These are phyloP conservation scores for Leptogaster cylindrica DNA, from an alignment of 2,888 invertebrate species.

Conservation along the genomic window DNA sequence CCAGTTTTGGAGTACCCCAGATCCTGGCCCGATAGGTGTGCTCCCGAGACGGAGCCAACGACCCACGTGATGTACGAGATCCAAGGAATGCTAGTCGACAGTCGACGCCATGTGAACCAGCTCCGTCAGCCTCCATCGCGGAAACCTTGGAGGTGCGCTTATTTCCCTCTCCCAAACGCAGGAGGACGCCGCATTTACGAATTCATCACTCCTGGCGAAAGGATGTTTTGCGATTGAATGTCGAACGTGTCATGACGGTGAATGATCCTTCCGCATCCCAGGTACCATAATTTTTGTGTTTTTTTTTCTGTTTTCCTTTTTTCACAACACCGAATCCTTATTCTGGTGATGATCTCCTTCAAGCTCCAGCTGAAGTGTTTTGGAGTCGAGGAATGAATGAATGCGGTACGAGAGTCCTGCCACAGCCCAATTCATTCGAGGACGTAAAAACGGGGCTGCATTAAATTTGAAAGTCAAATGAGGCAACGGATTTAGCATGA, in stretches of 20 bases:
- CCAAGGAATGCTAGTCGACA: constrained; percentile 18
- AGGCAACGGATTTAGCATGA: constrained; percentile 42
- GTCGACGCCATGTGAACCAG: too few relatives aligned
- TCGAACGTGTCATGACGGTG: neutral
- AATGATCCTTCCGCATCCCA: neutral
- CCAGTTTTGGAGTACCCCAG: neutral
- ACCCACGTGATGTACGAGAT: constrained; percentile 19
- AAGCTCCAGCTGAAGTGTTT: neutral
- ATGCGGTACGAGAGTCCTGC: constrained; percentile 2
- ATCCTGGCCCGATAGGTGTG: neutral
- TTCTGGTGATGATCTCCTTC: neutral
- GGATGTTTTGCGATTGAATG: neutral
- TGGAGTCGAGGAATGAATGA: constrained; percentile 25
- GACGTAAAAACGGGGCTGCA: constrained; percentile 36
- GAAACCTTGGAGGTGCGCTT: constrained; percentile 13
- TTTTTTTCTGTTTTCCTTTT: neutral
- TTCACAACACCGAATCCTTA: neutral
- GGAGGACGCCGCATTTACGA: constrained; percentile 17
- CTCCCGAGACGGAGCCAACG: constrained; percentile 4
- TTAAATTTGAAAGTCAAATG: constrained; percentile 47
- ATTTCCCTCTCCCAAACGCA: neutral
- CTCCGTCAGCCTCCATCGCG: too few relatives aligned
- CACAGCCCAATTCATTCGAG: constrained; percentile 22
- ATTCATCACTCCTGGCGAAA: constrained; percentile 1
- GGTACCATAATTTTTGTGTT: neutral